Evolutionary conservation across 2,888 invertebrate species (phyloP), one percentile per base, ranked within the genome.

Genomic region (Clistopyga incitator): DNA sequence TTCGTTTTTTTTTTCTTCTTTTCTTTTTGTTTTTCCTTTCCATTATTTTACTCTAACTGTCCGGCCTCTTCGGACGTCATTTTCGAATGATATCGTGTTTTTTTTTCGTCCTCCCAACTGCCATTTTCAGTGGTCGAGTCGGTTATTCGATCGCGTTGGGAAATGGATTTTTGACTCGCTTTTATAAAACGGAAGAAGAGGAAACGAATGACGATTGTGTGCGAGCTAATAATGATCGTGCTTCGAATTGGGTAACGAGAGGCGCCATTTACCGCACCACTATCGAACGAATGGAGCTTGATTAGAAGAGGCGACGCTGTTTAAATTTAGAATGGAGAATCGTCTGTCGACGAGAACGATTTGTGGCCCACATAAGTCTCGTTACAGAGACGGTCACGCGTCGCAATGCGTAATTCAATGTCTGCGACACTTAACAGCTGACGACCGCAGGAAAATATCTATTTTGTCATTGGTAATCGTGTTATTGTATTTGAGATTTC

Each of bases 321-420:
- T 91, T 90, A 90, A 91, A 90, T 91, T 89, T 91, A 90, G 91
- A 88, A 85, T 86, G 83, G 84, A 29, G 74, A 77, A 81, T 84
- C 29, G 61, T 81, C 72, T 67, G 74, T 56, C 84, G 74, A 74
- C 71, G 72, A 42, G 29, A 84, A 72, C 81, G 77, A 77, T 75
- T 75, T 70, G 70, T 70, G 67, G 74, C 74, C 80, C 82, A 64
- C 72, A 70, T 52, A 54, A 68, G 47, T 59, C 15, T 76, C 45
- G 25, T 45, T 45, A 34, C 61, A 50, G 25, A 74, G 50, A 59
- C 18, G 6, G 6, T 8, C 50, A 18, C 50, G 50, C 6, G 50
- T 4, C 50, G 18, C 50, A 50, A n/a, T 15, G n/a, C 47, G 47
- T 47, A 47, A 47, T 47, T 47, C 47, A 47, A 47, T 47, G 15